Evolutionary conservation across 2,888 invertebrate species (phyloP), one percentile per base, ranked within the genome.

Genomic region (Rosalia funebris): DNA sequence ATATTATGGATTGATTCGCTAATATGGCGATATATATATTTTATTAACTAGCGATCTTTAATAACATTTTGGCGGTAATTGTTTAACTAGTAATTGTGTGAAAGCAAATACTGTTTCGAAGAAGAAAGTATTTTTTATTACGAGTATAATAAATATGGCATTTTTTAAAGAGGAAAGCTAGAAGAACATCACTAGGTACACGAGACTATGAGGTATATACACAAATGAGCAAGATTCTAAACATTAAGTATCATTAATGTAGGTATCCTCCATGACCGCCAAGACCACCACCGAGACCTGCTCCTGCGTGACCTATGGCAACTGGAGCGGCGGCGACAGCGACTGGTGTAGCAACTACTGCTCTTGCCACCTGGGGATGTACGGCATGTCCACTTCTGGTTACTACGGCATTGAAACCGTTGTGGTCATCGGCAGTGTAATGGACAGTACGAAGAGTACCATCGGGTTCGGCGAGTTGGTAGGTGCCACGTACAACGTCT

Each of bases 341-440:
- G 11, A 52, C 39, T 12, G 56, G 37, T 4, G 20, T 17, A 11
- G 55, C 36, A n/a, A 53, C 60, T 9, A 31, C 42, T 17, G 16
- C 34, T n/a, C 10, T 7, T 5, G 34, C 34, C 9, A 58, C 42
- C 41, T 62, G 62, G 10, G 65, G 65, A 15, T 65, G 65, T 2
- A 60, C 60, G 14, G 86, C 84, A 68, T 88, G 87, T 48, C 87
- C 88, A 20, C 85, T 83, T 78, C 86, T 88, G 67, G 88, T 87
- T 2, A 89, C 89, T 45, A 89, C 85, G 17, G 89, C 89, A 74
- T 89, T 89, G 83, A 90, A 90, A 7, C 90, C 90, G 70, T 84
- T 86, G 76, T 89, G 88, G 73, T 88, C 88, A 73, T 90, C 89
- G 39, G 90, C 90, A 14, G 87, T 84, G 77, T 90, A 90, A 64